phyloP scores from a whole-genome alignment of 2,888 invertebrate genomes.

The Julus scandinavius region DNA sequence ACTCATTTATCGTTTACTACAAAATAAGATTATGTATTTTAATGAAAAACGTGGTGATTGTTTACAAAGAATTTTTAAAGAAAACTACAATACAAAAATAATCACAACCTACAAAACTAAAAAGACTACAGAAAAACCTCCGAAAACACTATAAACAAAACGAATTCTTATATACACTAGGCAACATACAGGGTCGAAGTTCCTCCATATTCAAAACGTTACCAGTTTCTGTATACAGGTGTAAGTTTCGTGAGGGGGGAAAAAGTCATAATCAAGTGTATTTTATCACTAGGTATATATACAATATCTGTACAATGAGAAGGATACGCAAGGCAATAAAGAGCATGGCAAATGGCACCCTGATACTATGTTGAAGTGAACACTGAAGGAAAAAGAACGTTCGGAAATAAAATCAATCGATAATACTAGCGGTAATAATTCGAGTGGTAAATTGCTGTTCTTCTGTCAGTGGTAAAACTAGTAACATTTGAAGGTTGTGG shows the following conservation, averaged over 20 bases:
- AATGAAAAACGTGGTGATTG: slow-evolving; percentile 26
- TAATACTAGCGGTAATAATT: slow-evolving; percentile 32
- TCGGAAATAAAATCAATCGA: slow-evolving; percentile 9
- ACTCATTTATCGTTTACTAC: not conserved
- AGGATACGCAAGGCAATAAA: slow-evolving; percentile 31
- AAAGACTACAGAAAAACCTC: not conserved
- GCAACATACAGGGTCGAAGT: not conserved
- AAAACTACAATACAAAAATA: not conserved
- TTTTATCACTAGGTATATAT: slow-evolving; percentile 20
- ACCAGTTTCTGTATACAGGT: slow-evolving; percentile 23
- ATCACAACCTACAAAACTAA: slow-evolving; percentile 41
- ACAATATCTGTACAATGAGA: slow-evolving; percentile 43
- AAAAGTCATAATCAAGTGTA: not conserved
- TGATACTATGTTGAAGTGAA: slow-evolving; percentile 22
- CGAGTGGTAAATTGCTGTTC: not conserved
- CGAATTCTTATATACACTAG: slow-evolving; percentile 21
- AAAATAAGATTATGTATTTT: not conserved
- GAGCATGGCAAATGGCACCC: slow-evolving; percentile 20
- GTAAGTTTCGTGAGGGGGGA: not conserved
- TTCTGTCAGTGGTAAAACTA: not conserved
- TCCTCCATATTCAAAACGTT: not conserved
- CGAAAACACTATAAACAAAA: not conserved
- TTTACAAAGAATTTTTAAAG: slow-evolving; percentile 34
- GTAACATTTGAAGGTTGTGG: not conserved
- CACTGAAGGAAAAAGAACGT: not conserved